These are phyloP conservation scores for Lithophane leautieri DNA, from an alignment of 2,888 invertebrate genomes.

Conservation along the genomic window DNA sequence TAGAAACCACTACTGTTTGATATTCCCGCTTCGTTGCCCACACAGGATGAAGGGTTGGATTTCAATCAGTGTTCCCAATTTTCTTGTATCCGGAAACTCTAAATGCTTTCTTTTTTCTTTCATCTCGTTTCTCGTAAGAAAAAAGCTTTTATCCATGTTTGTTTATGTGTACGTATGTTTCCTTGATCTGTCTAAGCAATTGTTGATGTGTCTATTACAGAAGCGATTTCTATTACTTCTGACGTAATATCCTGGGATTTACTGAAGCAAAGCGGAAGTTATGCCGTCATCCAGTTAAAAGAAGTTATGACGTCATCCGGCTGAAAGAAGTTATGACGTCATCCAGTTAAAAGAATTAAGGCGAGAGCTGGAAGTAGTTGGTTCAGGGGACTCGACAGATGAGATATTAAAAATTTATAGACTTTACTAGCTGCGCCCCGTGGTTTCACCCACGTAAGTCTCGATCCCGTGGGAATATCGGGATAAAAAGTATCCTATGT, in stretches of 20 bases:
- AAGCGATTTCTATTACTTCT: slow-evolving; percentile 32
- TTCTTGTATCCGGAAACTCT: slow-evolving; percentile 22
- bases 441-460: too few relatives aligned
- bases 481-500: too few relatives aligned
- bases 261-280: neutral
- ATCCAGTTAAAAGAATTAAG: neutral
- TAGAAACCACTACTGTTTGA: slow-evolving; percentile 16
- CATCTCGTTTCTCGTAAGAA: slow-evolving; percentile 39
- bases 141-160: slow-evolving; percentile 46
- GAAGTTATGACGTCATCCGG: neutral
- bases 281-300: neutral
- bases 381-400: neutral
- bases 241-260: slow-evolving; percentile 18
- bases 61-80: slow-evolving; percentile 47
- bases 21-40: slow-evolving; percentile 23
- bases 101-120: slow-evolving; percentile 46
- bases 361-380: neutral
- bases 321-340: neutral
- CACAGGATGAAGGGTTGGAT: slow-evolving; percentile 18
- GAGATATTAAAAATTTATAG: neutral
- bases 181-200: slow-evolving; percentile 34
- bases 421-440: too few relatives aligned
- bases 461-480: too few relatives aligned
- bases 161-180: slow-evolving; percentile 17
- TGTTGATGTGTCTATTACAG: slow-evolving; percentile 31